A percentile compares a stretch with the other conserved stretches of the same genome.
phyloP scores from a whole-genome alignment of 2,888 invertebrate species.

The Plebejus anna region DNA sequence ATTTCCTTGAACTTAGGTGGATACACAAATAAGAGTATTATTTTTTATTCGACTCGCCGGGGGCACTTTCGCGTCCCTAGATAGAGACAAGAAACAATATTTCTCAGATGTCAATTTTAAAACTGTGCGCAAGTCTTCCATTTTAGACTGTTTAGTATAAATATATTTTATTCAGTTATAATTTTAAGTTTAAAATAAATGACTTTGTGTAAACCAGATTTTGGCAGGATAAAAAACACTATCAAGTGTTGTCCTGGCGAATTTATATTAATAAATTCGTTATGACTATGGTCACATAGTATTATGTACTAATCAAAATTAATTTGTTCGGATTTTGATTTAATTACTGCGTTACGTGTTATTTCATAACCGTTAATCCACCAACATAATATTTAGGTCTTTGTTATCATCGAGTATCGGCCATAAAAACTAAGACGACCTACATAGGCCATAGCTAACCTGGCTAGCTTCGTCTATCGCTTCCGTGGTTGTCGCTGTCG shows the following conservation, averaged over 20 bases:
- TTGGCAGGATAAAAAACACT: not conserved
- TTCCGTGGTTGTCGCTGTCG: not conserved
- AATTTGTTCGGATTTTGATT: not conserved
- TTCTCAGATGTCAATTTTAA: not conserved
- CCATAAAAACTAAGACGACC: too few relatives aligned
- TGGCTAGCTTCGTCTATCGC: too few relatives aligned
- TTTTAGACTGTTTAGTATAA: not conserved
- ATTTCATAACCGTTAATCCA: too few relatives aligned
- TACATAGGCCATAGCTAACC: too few relatives aligned
- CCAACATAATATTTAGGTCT: too few relatives aligned
- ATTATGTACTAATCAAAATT: not conserved
- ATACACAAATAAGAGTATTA: not conserved
- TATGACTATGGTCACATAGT: not conserved
- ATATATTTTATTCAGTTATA: not conserved
- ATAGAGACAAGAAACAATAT: not conserved
- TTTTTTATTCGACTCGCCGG: too few relatives aligned
- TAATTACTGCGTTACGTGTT: not conserved
- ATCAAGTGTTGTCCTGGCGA: not conserved
- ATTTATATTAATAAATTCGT: not conserved
- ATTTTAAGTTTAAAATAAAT: not conserved
- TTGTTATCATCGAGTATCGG: too few relatives aligned
- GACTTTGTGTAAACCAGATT: not conserved
- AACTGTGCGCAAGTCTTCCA: not conserved
- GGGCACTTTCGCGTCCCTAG: too few relatives aligned
- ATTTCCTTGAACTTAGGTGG: not conserved